Evolutionary conservation across 2,113 vertebrate genomes (phyloP).

Genomic region (Corynorhinus townsendii): DNA sequence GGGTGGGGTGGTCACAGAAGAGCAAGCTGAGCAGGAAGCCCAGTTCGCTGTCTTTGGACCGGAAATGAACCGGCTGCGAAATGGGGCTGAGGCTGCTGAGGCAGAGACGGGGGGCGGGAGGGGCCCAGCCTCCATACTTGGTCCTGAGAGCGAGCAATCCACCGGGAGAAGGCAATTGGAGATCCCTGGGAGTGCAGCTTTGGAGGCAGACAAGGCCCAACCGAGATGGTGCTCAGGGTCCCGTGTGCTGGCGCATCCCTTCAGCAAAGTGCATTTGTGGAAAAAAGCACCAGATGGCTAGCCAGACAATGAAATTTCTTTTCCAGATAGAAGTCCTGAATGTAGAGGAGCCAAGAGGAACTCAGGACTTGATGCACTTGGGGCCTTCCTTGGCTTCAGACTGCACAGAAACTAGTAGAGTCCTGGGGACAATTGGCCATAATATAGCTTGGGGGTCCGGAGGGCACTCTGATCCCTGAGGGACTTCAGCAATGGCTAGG

Average conservation of each 20-base stretch:
- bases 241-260: neutral
- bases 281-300: neutral
- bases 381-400: neutral
- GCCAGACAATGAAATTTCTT: neutral
- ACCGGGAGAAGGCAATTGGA: no score
- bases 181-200: neutral
- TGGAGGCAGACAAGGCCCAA: neutral
- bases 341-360: neutral
- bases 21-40: neutral
- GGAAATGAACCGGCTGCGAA: neutral
- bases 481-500: neutral
- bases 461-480: neutral
- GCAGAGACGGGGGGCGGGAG: neutral
- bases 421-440: neutral
- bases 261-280: neutral
- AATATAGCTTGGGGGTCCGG: neutral
- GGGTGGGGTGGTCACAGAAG: neutral
- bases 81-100: neutral
- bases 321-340: neutral
- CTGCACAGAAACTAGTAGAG: neutral
- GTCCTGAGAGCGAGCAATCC: neutral
- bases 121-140: neutral
- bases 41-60: neutral
- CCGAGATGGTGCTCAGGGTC: neutral
- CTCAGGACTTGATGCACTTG: neutral